Evolutionary conservation across 35 echinoderm and acorn worm species (phyloP).

Genomic region (Heliocidaris tuberculata): DNA sequence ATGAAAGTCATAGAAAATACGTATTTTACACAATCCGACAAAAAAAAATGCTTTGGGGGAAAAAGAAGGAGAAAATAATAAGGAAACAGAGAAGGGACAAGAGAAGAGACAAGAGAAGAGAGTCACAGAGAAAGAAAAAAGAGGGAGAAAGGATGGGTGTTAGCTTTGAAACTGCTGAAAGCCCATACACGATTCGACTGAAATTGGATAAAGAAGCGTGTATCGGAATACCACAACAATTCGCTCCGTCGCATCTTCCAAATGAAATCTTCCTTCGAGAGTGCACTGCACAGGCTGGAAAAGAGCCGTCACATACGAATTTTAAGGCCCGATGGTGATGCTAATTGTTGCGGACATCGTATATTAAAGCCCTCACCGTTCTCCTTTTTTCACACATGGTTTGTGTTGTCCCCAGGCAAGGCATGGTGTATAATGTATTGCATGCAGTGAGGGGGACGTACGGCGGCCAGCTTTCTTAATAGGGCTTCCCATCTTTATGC

Average conservation of each 20-base stretch:
- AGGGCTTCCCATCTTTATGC: not conserved
- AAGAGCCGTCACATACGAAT: not conserved
- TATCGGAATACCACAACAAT: not conserved
- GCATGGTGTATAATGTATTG: not conserved
- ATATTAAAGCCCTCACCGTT: constrained; percentile 12
- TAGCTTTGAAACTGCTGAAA: not conserved
- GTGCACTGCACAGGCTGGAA: not conserved
- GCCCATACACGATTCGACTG: not conserved
- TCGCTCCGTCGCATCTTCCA: not conserved
- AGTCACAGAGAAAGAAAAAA: no score
- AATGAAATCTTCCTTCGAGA: not conserved
- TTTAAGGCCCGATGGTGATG: constrained; percentile 8
- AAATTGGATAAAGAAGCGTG: constrained; percentile 1
- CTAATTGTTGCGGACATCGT: constrained; percentile 36
- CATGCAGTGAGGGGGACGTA: not conserved
- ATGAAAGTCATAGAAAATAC: not conserved
- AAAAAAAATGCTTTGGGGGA: not conserved
- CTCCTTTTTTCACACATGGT: not conserved
- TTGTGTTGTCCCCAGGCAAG: not conserved
- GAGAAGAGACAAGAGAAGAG: no score
- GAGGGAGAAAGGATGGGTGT: not conserved
- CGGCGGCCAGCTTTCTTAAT: not conserved
- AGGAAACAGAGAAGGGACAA: no score
- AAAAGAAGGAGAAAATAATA: not conserved
- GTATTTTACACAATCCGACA: not conserved